Conservation (phyloP, 2,797 vertebrate genomes). For the Lophotriccus pileatus region DNA sequence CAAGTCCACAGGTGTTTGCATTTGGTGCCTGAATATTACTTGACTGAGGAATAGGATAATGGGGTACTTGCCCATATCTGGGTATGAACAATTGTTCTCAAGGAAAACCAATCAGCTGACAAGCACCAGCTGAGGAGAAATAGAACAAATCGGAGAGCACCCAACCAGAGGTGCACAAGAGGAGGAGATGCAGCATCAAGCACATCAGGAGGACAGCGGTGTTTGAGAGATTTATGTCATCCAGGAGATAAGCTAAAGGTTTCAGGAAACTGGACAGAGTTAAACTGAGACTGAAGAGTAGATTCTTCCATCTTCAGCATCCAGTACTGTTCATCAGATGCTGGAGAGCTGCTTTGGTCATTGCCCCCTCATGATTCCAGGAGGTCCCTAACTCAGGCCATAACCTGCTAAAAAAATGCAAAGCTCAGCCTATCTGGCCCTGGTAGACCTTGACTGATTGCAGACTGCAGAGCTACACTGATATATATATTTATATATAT, state of each 20-base stretch:
- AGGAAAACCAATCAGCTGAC: background rate
- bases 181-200: background rate
- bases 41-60: background rate
- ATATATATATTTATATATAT: no score
- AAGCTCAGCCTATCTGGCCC: background rate
- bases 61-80: background rate
- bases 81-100: background rate
- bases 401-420: background rate
- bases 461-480: accelerated
- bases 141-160: background rate
- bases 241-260: background rate
- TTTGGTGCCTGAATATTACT: background rate
- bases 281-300: background rate
- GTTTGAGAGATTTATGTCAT: background rate
- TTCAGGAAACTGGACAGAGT: background rate
- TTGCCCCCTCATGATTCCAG: background rate
- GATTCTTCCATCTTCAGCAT: background rate
- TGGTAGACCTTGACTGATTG: background rate
- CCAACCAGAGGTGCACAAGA: background rate
- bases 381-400: background rate
- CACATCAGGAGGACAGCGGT: background rate
- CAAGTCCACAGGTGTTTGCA: background rate
- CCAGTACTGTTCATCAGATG: accelerated
- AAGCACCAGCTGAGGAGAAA: background rate
- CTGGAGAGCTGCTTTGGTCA: background rate